Percentiles rank a stretch among this genome's conserved stretches.
phyloP scores from a whole-genome alignment of 1,140 invertebrate genomes.

The Drosophila sucinea region DNA sequence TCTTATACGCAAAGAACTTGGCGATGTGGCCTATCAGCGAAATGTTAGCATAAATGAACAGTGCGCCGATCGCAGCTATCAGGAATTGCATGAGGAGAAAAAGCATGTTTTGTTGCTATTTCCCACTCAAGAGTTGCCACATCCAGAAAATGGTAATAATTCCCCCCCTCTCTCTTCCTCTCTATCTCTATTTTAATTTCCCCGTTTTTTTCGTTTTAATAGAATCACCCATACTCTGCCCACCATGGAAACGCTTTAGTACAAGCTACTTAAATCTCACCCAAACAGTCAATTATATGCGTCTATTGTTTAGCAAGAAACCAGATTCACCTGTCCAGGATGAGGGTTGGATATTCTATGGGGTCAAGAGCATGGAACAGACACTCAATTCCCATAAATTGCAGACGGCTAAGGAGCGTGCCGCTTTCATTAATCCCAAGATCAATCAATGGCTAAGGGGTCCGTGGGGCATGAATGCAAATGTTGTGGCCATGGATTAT shows the following conservation, averaged over 20 bases:
- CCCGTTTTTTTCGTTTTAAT: not conserved
- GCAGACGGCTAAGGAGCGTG: conserved; percentile 70
- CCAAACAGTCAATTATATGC: conserved; percentile 72
- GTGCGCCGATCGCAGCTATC: conserved; percentile 59
- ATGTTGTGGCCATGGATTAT: conserved; percentile 86
- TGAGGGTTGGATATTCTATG: conserved; percentile 75
- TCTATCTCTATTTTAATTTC: too few relatives aligned
- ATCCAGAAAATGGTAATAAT: conserved; percentile 65
- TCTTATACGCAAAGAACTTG: conserved; percentile 63
- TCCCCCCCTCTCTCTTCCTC: too few relatives aligned
- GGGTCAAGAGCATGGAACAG: conserved; percentile 66
- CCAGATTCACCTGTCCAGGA: conserved; percentile 58
- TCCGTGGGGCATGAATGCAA: conserved; percentile 84
- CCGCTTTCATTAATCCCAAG: conserved; percentile 66
- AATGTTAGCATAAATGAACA: conserved; percentile 43
- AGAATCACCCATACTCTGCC: conserved; percentile 71
- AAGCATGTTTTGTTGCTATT: conserved; percentile 62
- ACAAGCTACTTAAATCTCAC: conserved; percentile 70
- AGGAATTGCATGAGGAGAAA: conserved; percentile 42
- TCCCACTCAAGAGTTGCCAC: conserved; percentile 68
- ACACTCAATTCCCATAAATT: conserved; percentile 61
- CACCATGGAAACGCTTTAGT: conserved; percentile 74
- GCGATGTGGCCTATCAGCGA: conserved; percentile 56
- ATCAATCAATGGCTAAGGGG: conserved; percentile 70
- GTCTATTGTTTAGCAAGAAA: conserved; percentile 70